Evolutionary conservation across 1,140 invertebrate genomes (phyloP), one percentile per base, ranked within the genome.

Genomic region (Temnothorax longispinosus): DNA sequence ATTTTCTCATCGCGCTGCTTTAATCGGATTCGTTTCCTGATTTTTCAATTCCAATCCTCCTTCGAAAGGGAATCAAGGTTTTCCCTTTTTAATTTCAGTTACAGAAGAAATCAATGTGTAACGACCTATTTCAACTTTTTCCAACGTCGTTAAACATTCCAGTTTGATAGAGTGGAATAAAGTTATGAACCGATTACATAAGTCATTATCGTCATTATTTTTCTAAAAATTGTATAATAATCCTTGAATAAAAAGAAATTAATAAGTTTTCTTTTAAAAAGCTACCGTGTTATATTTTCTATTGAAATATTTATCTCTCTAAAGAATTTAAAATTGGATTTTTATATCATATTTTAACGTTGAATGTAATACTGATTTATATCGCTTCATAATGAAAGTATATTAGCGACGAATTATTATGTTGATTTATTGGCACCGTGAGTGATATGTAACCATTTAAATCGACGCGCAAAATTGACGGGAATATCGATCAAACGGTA

Each of bases 21-120:
- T 65, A 65, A 50, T 78, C 84, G 60, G 10, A 85, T 76, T 81
- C 47, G 47, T 52, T 81, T 81, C 21, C 64, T 44, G 64, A 67
- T 81, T 69, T 81, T 69, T 71, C 35, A 71, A 81, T 80, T 86
- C 18, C 38, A 47, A 50, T 50, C n/a, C 50, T 21, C 3, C 10
- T 41, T 69, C 6, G 11, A 5, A 69, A 32, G 6, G 7, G 10
- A 84, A 47, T 84, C 81, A 32, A 58, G 41, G 11, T 35, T 84
- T 47, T 35, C 27, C 54, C 18, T 58, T 84, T 84, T 75, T 58
- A 76, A 84, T 71, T 81, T 69, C 0, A 81, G 32, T 80, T 80
- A 80, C 47, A 69, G 32, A 52, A 69, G n/a, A 54, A 80, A 27
- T 69, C 50, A 13, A n/a, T 15, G n/a, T 69, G 54, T 77, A 60